Base-by-base conservation (phyloP, 2,888 invertebrate genomes). In the Pachliopta kotzebuea region DNA sequence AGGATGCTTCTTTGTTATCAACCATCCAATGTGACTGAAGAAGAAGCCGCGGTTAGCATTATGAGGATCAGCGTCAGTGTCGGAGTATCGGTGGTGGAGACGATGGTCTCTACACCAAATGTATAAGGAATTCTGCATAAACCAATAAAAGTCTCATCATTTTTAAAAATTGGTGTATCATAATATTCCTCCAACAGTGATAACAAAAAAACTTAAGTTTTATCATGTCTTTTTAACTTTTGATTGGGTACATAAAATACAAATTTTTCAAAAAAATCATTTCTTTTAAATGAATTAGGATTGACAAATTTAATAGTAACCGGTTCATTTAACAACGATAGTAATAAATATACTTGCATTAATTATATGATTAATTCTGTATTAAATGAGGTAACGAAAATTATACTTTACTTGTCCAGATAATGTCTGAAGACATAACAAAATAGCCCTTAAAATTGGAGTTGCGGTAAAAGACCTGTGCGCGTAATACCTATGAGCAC, bases 1-100 rank as follows among this genome's bases (percentile, higher is more conserved):
- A 0, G 96, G 96, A 77, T 97, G 97, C 79, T 97, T 97, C 70
- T 92, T 93, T 67, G 89, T 87, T 93, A 97, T 93, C 24, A 97
- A 86, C 97, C 97, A 98, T 9, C 97, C 97, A 61, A 97, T 93
- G 80, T 98, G 97, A 2, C 95, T 93, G 85, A 97, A 98, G 90
- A 97, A 97, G 88, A 98, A 97, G 0, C 97, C 97, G 55, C 96
- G 89, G 56, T 92, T 93, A 0, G 95, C 93, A 78, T 96, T 96
- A 83, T 96, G 96, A 0, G 96, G 97, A 79, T 97, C 96, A 0
- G 93, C 96, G 72, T 96, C 94, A 0, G 93, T 93, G 72, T 93
- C 93, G 0, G 92, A 87, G 72, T 94, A 96, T 76, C 96, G 96
- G 83, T 97, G 96, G 75, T 97, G 96, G 67, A 95, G 94, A 7